phyloP scores from a whole-genome alignment of 2,888 invertebrate species.

The Iselma pallidipennis region DNA sequence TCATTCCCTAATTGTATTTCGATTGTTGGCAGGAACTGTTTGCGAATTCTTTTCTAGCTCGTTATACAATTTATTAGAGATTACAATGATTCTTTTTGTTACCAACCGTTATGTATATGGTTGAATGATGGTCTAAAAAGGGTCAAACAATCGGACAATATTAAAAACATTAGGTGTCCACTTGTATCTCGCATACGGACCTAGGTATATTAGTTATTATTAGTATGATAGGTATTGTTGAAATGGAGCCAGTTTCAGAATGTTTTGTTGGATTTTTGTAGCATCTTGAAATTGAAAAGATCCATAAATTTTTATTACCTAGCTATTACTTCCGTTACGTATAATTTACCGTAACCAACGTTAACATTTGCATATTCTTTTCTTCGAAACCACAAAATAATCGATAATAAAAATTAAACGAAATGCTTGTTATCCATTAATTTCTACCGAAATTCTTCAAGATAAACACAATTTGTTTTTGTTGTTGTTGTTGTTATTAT shows the following conservation, averaged over 20 bases:
- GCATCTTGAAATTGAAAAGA: not conserved
- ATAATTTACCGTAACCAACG: not conserved
- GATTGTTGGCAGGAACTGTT: not conserved
- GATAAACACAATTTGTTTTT: not conserved
- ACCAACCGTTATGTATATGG: too few relatives aligned
- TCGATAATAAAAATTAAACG: not conserved
- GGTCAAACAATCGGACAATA: too few relatives aligned
- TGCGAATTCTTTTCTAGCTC: too few relatives aligned
- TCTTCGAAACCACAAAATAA: not conserved
- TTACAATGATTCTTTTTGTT: too few relatives aligned
- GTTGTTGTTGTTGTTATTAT: not conserved
- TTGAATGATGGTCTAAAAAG: not conserved
- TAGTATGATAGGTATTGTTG: not conserved
- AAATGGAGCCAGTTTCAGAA: not conserved
- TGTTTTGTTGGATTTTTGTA: not conserved
- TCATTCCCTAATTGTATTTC: too few relatives aligned
- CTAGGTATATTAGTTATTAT: too few relatives aligned
- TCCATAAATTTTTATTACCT: conserved; percentile 5
- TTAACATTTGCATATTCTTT: conserved; percentile 2
- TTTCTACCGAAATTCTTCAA: not conserved
- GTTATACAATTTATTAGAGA: too few relatives aligned
- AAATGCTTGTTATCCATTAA: not conserved
- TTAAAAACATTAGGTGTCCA: too few relatives aligned
- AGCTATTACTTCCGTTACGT: conserved; percentile 6
- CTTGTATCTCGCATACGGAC: too few relatives aligned